Conservation (phyloP, 2,888 invertebrate species). For the Lacanobia oleracea region DNA sequence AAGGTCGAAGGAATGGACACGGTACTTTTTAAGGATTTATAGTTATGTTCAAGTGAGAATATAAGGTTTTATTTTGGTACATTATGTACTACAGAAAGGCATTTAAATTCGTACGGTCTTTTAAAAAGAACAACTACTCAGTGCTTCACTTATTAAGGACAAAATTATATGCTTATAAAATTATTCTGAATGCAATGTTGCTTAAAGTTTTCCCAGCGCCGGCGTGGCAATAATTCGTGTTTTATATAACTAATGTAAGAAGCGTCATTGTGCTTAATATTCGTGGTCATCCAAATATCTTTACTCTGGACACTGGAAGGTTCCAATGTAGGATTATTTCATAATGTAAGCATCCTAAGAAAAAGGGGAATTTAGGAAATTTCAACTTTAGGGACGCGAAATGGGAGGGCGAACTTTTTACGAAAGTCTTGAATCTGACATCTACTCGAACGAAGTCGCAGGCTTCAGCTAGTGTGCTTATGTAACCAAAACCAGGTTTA, state of each 20-base stretch:
- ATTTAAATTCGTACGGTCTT: neutral
- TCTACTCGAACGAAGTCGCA: neutral
- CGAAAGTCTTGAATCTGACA: neutral
- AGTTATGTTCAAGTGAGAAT: neutral
- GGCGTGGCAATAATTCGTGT: too few species aligned
- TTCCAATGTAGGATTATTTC: too few species aligned
- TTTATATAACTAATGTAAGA: too few species aligned
- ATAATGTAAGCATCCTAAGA: too few species aligned
- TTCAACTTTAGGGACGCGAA: too few species aligned
- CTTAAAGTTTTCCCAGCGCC: too few species aligned
- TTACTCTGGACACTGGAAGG: too few species aligned
- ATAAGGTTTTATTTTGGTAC: neutral
- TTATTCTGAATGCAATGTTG: too few species aligned
- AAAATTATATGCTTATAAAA: too few species aligned
- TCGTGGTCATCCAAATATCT: too few species aligned
- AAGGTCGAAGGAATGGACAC: constrained; percentile 54
- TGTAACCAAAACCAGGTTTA: neutral
- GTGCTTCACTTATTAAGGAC: neutral
- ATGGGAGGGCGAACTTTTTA: neutral
- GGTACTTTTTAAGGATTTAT: constrained; percentile 40
- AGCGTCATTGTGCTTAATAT: too few species aligned
- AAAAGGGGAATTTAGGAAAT: too few species aligned
- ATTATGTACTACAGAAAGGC: neutral
- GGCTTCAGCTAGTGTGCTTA: neutral
- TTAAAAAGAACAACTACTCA: neutral